A percentile compares a stretch with the other conserved stretches of the same genome.
phyloP scores from a whole-genome alignment of 92 coral and sea anemone species.

The Phymanthus crucifer region DNA sequence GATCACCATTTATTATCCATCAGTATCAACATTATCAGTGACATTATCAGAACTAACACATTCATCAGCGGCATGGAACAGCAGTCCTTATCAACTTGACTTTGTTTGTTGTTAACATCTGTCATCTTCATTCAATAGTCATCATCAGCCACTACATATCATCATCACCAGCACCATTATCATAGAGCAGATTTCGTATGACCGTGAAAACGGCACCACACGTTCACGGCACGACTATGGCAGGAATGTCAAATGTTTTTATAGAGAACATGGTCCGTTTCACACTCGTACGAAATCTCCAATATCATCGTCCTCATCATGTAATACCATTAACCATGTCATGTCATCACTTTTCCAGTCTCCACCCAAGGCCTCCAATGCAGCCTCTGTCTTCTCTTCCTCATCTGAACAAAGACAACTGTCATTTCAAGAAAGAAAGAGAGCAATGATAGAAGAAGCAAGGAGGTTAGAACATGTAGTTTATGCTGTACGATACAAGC shows the following conservation, averaged over 20 bases:
- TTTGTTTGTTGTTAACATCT: not conserved
- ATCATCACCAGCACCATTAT: not conserved
- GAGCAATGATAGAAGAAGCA: slow-evolving; percentile 81
- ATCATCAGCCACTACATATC: not conserved
- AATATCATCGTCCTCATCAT: not conserved
- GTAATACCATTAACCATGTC: too few relatives aligned
- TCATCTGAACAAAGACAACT: slow-evolving; percentile 70
- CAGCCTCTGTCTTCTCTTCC: slow-evolving; percentile 65
- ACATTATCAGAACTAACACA: not conserved
- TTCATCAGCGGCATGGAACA: too few relatives aligned
- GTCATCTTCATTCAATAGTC: not conserved
- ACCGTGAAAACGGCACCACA: not conserved
- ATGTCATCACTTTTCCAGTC: slow-evolving; percentile 8
- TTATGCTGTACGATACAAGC: too few relatives aligned
- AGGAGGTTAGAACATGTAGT: slow-evolving; percentile 58
- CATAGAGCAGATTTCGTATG: not conserved
- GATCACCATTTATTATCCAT: not conserved
- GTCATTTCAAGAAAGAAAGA: slow-evolving; percentile 81
- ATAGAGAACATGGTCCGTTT: too few relatives aligned
- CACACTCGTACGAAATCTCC: not conserved
- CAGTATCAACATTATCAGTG: not conserved
- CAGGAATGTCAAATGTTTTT: too few relatives aligned
- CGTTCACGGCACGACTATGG: not conserved
- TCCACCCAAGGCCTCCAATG: slow-evolving; percentile 51
- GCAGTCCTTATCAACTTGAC: too few relatives aligned